A percentile compares a stretch with the other conserved stretches of the same genome.
Evolutionary conservation across 2,113 vertebrate species (phyloP).

Genomic region (Atrichornis clamosus): DNA sequence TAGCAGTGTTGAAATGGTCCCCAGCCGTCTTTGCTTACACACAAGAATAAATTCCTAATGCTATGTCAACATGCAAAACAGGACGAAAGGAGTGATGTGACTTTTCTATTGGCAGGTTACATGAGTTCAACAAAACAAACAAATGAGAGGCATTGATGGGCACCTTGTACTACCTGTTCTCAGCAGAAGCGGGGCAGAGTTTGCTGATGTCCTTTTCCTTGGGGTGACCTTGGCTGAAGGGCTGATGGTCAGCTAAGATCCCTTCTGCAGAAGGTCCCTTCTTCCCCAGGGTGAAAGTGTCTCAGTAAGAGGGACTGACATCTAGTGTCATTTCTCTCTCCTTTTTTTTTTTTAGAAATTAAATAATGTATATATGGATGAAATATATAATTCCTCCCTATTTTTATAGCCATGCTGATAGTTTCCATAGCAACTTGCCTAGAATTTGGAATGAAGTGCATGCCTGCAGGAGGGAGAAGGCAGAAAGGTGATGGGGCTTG

Average conservation of each 20-base stretch:
- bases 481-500: neutral
- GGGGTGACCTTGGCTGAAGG: neutral
- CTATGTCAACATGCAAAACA: neutral
- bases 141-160: neutral
- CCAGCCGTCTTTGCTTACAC: neutral
- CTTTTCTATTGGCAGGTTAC: neutral
- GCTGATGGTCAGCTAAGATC: neutral
- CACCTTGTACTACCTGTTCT: neutral
- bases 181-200: neutral
- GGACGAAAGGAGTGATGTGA: neutral
- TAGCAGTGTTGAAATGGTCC: neutral
- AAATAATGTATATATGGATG: neutral
- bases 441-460: neutral
- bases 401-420: neutral
- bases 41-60: neutral
- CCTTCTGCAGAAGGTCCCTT: neutral
- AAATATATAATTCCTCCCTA: neutral
- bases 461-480: neutral
- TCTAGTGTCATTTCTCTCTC: neutral
- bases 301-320: neutral
- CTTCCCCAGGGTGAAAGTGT: accelerated
- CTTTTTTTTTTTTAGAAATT: neutral
- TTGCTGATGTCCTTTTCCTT: neutral
- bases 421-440: conserved; percentile 37
- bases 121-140: neutral